These are phyloP conservation scores for Amazona guildingii DNA, from an alignment of 2,113 vertebrate species.

Conservation along the genomic window DNA sequence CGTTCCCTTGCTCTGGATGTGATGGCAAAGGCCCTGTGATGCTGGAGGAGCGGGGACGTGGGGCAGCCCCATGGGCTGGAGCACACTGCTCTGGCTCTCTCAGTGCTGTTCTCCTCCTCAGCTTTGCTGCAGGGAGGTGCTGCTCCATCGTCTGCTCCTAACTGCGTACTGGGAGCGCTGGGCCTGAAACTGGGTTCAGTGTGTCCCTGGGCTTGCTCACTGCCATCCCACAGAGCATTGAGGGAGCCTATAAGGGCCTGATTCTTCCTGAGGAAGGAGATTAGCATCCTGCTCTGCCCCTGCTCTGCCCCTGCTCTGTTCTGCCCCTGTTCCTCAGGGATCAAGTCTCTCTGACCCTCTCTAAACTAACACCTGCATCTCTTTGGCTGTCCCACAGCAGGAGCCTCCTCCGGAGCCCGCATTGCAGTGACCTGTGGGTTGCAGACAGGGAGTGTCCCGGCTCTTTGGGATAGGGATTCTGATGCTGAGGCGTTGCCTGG, in stretches of 20 bases:
- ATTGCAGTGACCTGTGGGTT: background rate
- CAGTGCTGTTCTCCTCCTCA: accelerated
- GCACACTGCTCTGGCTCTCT: background rate
- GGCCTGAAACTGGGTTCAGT: background rate
- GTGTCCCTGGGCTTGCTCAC: background rate
- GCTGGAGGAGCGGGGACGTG: background rate
- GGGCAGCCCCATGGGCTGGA: background rate
- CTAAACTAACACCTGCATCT: too few species aligned
- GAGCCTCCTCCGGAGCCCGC: background rate
- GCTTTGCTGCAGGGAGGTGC: background rate
- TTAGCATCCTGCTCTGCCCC: background rate
- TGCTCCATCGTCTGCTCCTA: background rate
- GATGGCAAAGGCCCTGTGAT: accelerated
- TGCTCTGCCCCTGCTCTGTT: too few species aligned
- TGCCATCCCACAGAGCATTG: too few species aligned
- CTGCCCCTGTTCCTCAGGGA: background rate
- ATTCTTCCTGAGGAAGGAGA: background rate
- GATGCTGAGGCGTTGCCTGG: background rate
- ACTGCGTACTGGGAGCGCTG: background rate
- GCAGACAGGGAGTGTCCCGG: background rate
- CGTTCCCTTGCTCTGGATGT: background rate
- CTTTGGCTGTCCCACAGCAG: accelerated
- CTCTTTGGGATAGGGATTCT: background rate
- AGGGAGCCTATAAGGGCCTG: background rate
- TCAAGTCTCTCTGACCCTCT: background rate